A percentile compares a stretch with the other conserved stretches of the same genome.
Evolutionary conservation across 2,113 vertebrate genomes (phyloP).

Genomic region (Furnarius figulus): DNA sequence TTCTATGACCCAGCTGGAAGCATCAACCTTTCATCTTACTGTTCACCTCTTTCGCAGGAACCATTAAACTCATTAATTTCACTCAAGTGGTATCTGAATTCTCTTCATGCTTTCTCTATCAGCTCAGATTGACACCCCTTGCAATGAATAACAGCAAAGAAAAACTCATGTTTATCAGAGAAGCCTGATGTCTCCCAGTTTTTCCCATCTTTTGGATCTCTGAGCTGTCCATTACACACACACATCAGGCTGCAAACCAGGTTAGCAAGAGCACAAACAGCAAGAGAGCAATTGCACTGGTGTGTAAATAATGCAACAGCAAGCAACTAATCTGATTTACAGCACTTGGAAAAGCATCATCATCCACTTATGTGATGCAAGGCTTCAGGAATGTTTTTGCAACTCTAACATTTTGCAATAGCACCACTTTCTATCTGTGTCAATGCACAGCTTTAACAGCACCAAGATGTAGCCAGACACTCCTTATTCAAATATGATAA

Average conservation of each 20-base stretch:
- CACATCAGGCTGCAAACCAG: not conserved
- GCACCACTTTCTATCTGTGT: not conserved
- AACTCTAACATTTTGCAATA: slow-evolving; percentile 24
- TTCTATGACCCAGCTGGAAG: not conserved
- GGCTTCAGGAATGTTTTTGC: slow-evolving; percentile 3
- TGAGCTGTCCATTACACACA: not conserved
- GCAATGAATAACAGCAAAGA: not conserved
- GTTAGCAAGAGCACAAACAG: not conserved
- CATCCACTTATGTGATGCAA: not conserved
- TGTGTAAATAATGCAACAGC: slow-evolving; percentile 30
- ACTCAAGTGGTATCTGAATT: not conserved
- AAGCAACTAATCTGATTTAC: not conserved
- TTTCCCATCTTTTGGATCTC: not conserved
- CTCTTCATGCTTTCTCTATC: not conserved
- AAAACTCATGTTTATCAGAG: not conserved
- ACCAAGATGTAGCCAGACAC: not conserved
- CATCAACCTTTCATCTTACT: not conserved
- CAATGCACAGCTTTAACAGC: not conserved
- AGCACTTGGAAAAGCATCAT: not conserved
- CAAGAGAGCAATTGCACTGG: not conserved
- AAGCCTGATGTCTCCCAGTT: not conserved
- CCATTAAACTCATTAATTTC: not conserved
- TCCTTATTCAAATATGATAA: slow-evolving; percentile 21
- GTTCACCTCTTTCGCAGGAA: not conserved
- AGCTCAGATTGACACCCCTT: not conserved